A percentile compares a stretch with the other conserved stretches of the same genome.
These are phyloP conservation scores for Genyomyrus donnyi DNA, from an alignment of 2,113 vertebrate genomes.

Conservation along the genomic window DNA sequence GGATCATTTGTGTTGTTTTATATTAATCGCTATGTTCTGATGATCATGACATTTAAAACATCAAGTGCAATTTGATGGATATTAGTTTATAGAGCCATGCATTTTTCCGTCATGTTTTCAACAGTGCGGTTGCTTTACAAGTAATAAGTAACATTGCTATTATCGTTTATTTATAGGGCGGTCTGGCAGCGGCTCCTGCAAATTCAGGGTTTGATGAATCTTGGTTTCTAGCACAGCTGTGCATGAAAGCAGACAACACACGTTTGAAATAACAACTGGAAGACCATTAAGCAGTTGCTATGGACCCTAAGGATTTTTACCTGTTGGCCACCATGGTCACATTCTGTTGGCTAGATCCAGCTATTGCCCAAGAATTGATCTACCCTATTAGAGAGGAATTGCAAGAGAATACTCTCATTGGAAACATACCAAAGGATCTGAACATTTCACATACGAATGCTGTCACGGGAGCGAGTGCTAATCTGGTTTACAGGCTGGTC, in stretches of 20 bases:
- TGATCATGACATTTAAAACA: background rate
- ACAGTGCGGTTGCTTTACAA: background rate
- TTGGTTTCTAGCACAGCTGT: conserved; percentile 61
- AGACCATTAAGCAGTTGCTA: conserved; percentile 73
- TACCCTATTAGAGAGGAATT: conserved; percentile 97
- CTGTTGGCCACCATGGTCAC: conserved; percentile 88
- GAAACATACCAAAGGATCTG: conserved; percentile 99
- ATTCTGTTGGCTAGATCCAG: conserved; percentile 92
- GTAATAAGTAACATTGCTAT: conserved; percentile 44
- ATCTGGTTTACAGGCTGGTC: conserved; percentile 95
- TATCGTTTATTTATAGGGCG: conserved; percentile 75
- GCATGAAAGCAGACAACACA: conserved; percentile 59
- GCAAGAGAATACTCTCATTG: conserved; percentile 97
- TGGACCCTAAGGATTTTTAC: conserved; percentile 99
- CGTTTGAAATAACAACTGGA: conserved; percentile 48
- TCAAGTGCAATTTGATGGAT: background rate
- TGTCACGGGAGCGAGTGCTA: conserved; percentile 84
- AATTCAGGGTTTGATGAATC: conserved; percentile 72
- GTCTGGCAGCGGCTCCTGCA: conserved; percentile 76
- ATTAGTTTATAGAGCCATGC: background rate
- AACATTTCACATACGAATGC: conserved; percentile 95
- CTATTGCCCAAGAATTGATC: conserved; percentile 96
- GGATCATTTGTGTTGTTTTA: background rate
- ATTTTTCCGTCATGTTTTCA: background rate
- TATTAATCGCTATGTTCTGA: background rate